Evolutionary conservation across 2,797 vertebrate species (phyloP), one percentile per base, ranked within the genome.

Genomic region (Eulemur rubriventer): DNA sequence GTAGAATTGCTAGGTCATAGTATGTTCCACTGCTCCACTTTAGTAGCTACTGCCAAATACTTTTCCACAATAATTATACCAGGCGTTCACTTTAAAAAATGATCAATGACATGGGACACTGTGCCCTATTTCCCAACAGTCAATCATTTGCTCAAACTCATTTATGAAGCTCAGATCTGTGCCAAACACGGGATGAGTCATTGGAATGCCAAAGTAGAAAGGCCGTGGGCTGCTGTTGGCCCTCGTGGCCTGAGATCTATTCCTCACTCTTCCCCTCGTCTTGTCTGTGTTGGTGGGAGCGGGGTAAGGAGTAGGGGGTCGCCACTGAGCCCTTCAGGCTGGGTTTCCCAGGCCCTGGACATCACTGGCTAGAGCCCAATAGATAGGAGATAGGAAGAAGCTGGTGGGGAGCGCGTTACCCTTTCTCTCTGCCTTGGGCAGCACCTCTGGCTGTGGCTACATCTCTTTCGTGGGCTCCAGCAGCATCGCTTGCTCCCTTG

Each of bases 401-500:
- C 28, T 11, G 5, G 57, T 4, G 17, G 33, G 30, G 33, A 35
- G 6, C 8, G 0, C 1, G 2, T 10, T n/a, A 6, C 10, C n/a
- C 55, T 35, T 13, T 20, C 9, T 70, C 59, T 82, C 76, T 10
- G 24, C 57, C 35, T 35, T 17, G 10, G 52, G n/a, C 26, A 65
- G 30, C 11, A 1, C 18, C 73, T 92, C 84, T 82, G 35, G 28
- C 43, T 38, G 16, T 69, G 24, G 50, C 61, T 41, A 17, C 7
- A 20, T 20, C 30, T 65, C 35, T 26, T 79, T 43, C 10, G 0
- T 20, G 72, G 57, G 63, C 63, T 65, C 16, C 33, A 65, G 43
- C 24, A 26, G 50, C n/a, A 9, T 41, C 38, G 50, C 72, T 46
- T 52, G 57, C 72, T 57, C 30, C 11, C 28, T 69, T 43, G 35